These are phyloP conservation scores for Desmodus rotundus DNA, from an alignment of 2,113 vertebrate species.

Conservation along the genomic window DNA sequence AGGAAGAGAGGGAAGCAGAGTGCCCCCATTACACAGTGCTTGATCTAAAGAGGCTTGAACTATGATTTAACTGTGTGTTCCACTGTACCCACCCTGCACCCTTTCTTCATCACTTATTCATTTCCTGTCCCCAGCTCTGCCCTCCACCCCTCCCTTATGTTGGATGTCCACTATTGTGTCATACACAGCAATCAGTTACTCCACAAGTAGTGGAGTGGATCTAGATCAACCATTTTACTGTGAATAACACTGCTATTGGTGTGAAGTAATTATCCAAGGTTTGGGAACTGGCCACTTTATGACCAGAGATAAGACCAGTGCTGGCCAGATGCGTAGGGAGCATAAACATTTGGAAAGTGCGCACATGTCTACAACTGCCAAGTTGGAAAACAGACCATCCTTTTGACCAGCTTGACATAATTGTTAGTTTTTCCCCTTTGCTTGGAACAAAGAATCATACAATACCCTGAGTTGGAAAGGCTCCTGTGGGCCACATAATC, in stretches of 20 bases:
- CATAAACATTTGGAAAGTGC: background rate
- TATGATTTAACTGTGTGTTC: accelerated
- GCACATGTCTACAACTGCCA: background rate
- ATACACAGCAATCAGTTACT: background rate
- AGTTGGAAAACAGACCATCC: background rate
- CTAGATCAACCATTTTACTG: background rate
- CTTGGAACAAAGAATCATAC: background rate
- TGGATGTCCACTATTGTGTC: background rate
- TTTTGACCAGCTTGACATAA: background rate
- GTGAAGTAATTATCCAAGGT: background rate
- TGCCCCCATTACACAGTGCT: background rate
- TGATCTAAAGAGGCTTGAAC: background rate
- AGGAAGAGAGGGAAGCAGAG: background rate
- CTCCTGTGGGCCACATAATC: background rate
- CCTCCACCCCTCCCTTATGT: background rate
- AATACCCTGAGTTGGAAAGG: background rate
- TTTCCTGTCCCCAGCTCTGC: background rate
- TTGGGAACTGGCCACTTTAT: background rate
- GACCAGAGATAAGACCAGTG: background rate
- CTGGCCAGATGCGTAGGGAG: background rate
- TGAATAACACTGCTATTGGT: background rate
- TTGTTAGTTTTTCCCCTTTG: background rate
- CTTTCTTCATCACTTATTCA: background rate
- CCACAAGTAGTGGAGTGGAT: background rate
- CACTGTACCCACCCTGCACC: background rate